Conservation (phyloP, 2,113 vertebrate genomes). For the Ellobius talpinus region DNA sequence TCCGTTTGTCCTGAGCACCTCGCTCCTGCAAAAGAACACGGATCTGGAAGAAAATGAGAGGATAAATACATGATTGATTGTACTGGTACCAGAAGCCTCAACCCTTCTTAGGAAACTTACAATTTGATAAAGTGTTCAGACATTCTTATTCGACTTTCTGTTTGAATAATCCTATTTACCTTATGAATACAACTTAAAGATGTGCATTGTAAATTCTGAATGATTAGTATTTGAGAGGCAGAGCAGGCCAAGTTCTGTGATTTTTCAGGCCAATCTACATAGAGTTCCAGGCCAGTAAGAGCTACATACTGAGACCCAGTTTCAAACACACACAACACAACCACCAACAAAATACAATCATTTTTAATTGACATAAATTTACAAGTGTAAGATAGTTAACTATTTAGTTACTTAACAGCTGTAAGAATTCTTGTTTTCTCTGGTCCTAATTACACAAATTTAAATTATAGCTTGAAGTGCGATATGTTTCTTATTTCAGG, state of each 20-base stretch:
- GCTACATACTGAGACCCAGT: neutral
- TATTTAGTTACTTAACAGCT: conserved; percentile 39
- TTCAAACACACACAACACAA: neutral
- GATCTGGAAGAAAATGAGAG: conserved; percentile 87
- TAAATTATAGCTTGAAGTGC: conserved; percentile 12
- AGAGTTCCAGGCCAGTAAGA: neutral
- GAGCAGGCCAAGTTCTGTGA: neutral
- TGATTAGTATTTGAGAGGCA: no score
- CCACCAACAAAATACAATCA: neutral
- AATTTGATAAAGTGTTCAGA: neutral
- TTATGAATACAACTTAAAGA: conserved; percentile 19
- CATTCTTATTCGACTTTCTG: neutral
- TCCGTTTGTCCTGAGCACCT: conserved; percentile 91
- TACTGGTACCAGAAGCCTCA: neutral
- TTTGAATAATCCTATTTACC: neutral
- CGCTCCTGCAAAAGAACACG: conserved; percentile 92
- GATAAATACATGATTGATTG: neutral
- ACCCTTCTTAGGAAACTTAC: neutral
- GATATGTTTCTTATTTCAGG: neutral
- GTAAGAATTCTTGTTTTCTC: neutral
- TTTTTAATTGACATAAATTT: conserved; percentile 1
- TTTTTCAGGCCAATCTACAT: neutral
- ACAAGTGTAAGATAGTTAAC: neutral
- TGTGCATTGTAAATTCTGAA: conserved; percentile 12
- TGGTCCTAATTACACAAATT: conserved; percentile 14